A percentile compares a stretch with the other conserved stretches of the same genome.
Evolutionary conservation across 2,888 invertebrate genomes (phyloP).

Genomic region (Masnerella sp.): DNA sequence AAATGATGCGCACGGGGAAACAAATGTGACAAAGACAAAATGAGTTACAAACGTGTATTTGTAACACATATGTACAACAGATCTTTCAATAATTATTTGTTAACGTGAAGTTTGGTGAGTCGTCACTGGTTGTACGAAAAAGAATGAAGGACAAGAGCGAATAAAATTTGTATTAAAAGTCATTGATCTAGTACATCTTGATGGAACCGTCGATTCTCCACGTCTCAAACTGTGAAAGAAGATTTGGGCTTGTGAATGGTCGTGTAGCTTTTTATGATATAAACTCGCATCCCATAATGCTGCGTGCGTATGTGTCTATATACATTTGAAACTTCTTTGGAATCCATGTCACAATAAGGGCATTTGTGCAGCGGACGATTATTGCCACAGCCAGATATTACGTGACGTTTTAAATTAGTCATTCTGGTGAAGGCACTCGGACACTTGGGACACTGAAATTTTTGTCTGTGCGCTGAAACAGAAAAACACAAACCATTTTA

Average conservation of each 20-base stretch:
- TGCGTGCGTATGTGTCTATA: conserved; percentile 68
- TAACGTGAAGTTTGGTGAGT: too few species aligned
- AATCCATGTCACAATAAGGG: conserved; percentile 69
- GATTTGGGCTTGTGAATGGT: conserved; percentile 27
- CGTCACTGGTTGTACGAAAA: too few species aligned
- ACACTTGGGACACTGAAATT: conserved; percentile 66
- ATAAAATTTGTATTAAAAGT: too few species aligned
- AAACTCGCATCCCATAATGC: conserved; percentile 68
- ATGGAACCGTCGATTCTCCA: too few species aligned
- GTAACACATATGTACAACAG: conserved; percentile 40
- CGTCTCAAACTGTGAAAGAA: conserved; percentile 13
- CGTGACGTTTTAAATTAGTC: conserved; percentile 54
- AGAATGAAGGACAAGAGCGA: too few species aligned
- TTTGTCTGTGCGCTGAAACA: conserved; percentile 55
- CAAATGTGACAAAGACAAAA: too few species aligned
- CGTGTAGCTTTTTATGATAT: conserved; percentile 63
- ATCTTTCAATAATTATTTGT: too few species aligned
- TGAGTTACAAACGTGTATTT: conserved; percentile 51
- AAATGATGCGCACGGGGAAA: too few species aligned
- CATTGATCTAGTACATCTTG: too few species aligned
- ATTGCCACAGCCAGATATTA: conserved; percentile 73
- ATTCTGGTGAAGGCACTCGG: conserved; percentile 61
- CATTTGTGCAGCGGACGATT: conserved; percentile 71
- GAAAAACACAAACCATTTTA: conserved; percentile 39
- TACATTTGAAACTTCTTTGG: conserved; percentile 68